phyloP scores from a whole-genome alignment of 2,113 vertebrate genomes.

The Mormyrus lacerda region DNA sequence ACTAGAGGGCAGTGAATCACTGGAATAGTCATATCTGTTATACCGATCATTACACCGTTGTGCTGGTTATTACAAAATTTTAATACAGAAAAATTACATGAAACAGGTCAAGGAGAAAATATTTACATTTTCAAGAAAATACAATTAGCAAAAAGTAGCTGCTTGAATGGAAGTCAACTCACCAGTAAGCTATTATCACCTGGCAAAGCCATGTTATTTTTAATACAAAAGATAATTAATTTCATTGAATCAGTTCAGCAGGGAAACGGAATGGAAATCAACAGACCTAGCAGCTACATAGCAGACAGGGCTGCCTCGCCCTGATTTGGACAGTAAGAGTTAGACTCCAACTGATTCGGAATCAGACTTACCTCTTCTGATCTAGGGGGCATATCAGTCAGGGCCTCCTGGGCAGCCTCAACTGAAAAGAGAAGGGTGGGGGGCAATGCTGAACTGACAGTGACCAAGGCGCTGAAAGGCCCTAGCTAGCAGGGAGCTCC shows the following conservation, averaged over 20 bases:
- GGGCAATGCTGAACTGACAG: neutral
- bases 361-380: conserved; percentile 70
- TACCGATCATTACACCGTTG: neutral
- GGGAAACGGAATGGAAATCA: neutral
- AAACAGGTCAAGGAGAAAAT: neutral
- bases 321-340: neutral
- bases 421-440: conserved; percentile 41
- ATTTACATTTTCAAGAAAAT: neutral
- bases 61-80: neutral
- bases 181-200: neutral
- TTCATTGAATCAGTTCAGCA: neutral
- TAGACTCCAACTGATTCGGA: neutral
- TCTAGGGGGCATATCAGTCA: conserved; percentile 89
- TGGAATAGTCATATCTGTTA: neutral
- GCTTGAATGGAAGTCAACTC: neutral
- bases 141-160: neutral
- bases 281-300: neutral
- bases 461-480: neutral
- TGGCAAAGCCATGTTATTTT: neutral
- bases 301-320: neutral
- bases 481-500: neutral
- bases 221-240: neutral
- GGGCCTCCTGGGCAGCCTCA: conserved; percentile 72
- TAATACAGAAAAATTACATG: neutral
- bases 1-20: conserved; percentile 22